These are phyloP conservation scores for Disparrhopalites patrizii DNA, from an alignment of 2,888 invertebrate genomes.

Conservation along the genomic window DNA sequence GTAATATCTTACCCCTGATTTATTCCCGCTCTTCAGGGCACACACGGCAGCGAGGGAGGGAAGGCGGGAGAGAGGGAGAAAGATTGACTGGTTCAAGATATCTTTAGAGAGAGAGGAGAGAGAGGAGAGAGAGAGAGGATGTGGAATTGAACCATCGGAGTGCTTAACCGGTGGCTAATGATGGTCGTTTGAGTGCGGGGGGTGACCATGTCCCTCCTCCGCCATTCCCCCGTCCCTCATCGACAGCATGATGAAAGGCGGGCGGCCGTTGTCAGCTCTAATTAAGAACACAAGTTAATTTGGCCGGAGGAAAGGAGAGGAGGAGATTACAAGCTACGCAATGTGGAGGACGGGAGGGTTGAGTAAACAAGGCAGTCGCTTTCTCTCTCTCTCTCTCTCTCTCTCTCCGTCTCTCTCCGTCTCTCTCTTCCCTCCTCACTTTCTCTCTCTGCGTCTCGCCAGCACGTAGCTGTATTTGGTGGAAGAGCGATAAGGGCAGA, in stretches of 20 bases:
- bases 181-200: too few species aligned
- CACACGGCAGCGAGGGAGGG: neutral
- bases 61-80: neutral
- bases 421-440: neutral
- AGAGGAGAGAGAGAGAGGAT: neutral
- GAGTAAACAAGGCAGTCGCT: neutral
- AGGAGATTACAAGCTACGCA: constrained; percentile 6
- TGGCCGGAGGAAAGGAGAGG: constrained; percentile 2
- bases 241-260: constrained; percentile 6
- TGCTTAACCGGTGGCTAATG: too few species aligned
- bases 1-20: constrained; percentile 14
- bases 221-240: too few species aligned
- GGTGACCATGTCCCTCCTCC: too few species aligned
- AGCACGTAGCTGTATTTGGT: neutral
- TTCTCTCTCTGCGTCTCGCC: neutral
- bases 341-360: neutral
- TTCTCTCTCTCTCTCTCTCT: neutral
- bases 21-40: neutral
- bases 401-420: neutral
- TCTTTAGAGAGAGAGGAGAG: neutral
- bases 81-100: neutral
- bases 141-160: too few species aligned
- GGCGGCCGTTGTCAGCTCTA: constrained; percentile 4
- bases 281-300: constrained; percentile 22
- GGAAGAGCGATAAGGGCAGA: too few species aligned